A percentile compares a stretch with the other conserved stretches of the same genome.
Evolutionary conservation across 2,797 vertebrate genomes (phyloP).

Genomic region (Leucoraja ocellata): DNA sequence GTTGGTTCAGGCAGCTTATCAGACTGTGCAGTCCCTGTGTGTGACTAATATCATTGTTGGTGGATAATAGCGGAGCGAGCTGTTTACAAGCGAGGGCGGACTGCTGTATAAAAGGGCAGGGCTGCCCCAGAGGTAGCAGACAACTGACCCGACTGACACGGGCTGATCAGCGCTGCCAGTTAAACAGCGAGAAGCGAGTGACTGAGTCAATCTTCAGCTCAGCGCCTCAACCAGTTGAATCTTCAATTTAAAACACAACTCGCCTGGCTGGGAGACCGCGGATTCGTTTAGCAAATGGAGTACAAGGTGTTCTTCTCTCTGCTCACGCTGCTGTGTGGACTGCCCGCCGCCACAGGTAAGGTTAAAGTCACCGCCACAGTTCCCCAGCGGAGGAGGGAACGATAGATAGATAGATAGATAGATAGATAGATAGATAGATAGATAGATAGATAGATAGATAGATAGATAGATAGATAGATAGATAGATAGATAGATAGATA

Average conservation of each 20-base stretch:
- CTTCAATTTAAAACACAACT: too few relatives aligned
- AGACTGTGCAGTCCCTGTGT: conserved; percentile 63
- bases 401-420: too few relatives aligned
- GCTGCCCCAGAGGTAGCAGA: background rate
- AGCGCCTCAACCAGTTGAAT: background rate
- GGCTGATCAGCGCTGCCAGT: too few relatives aligned
- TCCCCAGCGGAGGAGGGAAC: too few relatives aligned
- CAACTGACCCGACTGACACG: too few relatives aligned
- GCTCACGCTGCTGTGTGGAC: conserved; percentile 59
- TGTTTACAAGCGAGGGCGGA: conserved; percentile 65
- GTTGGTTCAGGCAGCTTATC: conserved; percentile 55
- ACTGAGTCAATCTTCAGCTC: background rate
- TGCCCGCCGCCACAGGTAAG: conserved; percentile 56
- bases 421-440: too few relatives aligned
- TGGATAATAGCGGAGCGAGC: conserved; percentile 62
- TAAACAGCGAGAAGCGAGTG: too few relatives aligned
- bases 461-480: too few relatives aligned
- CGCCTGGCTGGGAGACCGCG: conserved; percentile 1
- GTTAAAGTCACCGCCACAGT: conserved; percentile 14
- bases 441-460: too few relatives aligned
- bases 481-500: too few relatives aligned
- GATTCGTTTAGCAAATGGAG: conserved; percentile 63
- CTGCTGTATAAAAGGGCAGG: conserved; percentile 65
- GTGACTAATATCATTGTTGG: conserved; percentile 72
- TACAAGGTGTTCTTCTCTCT: conserved; percentile 63